phyloP scores from a whole-genome alignment of 2,797 vertebrate genomes.

The Erithacus rubecula region DNA sequence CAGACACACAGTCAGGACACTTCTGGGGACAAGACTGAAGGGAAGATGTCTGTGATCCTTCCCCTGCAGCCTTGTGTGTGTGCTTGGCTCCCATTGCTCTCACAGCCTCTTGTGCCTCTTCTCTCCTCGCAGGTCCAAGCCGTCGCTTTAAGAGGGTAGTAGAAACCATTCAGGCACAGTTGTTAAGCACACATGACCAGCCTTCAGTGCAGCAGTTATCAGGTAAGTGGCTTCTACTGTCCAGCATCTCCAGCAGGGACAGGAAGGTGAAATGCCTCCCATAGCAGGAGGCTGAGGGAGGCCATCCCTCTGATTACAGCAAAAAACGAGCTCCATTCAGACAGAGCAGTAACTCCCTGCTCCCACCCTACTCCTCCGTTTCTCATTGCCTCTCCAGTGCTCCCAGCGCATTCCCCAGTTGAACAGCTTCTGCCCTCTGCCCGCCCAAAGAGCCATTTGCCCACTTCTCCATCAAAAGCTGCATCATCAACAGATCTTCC shows the following conservation, averaged over 20 bases:
- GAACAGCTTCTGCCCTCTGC: slow-evolving; percentile 37
- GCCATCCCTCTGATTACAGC: slow-evolving; percentile 27
- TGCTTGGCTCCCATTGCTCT: not conserved
- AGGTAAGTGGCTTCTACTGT: slow-evolving; percentile 84
- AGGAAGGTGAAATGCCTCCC: slow-evolving; percentile 42
- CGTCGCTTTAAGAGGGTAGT: slow-evolving; percentile 99
- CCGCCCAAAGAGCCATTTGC: slow-evolving; percentile 72
- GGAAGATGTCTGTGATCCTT: not conserved
- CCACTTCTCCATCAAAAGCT: slow-evolving; percentile 59
- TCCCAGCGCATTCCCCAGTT: slow-evolving; percentile 23
- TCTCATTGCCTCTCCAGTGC: slow-evolving; percentile 48
- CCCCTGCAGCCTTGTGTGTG: not conserved
- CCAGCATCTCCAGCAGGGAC: slow-evolving; percentile 51
- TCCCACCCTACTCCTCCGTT: slow-evolving; percentile 39
- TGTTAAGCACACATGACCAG: slow-evolving; percentile 98
- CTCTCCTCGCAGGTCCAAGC: slow-evolving; percentile 86
- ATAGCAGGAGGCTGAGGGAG: slow-evolving; percentile 32
- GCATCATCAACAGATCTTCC: slow-evolving; percentile 37
- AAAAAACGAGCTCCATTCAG: slow-evolving; percentile 16
- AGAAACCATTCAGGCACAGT: slow-evolving; percentile 98
- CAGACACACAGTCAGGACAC: not conserved
- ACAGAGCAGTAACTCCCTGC: slow-evolving; percentile 40
- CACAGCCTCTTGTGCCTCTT: not conserved
- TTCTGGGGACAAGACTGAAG: not conserved
- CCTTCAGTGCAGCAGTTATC: slow-evolving; percentile 94